These are phyloP conservation scores for Hydrolagus colliei DNA, from an alignment of 2,797 vertebrate genomes.

Conservation along the genomic window DNA sequence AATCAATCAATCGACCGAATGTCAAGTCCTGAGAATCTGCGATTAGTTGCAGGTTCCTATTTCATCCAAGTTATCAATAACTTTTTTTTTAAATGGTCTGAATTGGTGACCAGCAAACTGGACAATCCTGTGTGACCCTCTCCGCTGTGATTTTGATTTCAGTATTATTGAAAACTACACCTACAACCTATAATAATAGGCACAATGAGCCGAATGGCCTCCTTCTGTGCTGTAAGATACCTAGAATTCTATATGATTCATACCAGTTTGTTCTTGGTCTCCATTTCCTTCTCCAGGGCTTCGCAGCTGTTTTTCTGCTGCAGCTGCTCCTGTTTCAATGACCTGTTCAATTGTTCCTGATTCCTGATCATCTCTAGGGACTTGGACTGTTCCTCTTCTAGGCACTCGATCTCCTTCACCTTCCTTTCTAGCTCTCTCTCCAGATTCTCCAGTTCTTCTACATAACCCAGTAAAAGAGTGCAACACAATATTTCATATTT, in stretches of 20 bases:
- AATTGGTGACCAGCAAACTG: no score
- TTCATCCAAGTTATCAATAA: no score
- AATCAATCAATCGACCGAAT: no score
- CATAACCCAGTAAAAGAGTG: conserved; percentile 29
- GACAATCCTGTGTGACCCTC: no score
- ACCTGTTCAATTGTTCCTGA: conserved; percentile 58
- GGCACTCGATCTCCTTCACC: conserved; percentile 51
- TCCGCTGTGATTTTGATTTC: no score
- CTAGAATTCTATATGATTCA: conserved; percentile 34
- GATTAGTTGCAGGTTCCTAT: no score
- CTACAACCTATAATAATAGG: neutral
- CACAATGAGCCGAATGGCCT: neutral
- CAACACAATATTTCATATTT: no score
- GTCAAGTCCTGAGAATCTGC: no score
- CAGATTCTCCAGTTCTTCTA: conserved; percentile 70
- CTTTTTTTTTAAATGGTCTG: no score
- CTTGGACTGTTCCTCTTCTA: conserved; percentile 54
- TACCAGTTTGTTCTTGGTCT: conserved; percentile 71
- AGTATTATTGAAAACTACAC: no score
- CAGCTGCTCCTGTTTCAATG: conserved; percentile 53
- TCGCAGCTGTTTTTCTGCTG: conserved; percentile 54
- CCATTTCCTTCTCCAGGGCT: conserved; percentile 60
- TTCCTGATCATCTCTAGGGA: conserved; percentile 56
- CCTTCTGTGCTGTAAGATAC: neutral
- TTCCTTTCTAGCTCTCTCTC: conserved; percentile 63